Evolutionary conservation across 1,140 invertebrate genomes (phyloP).

Genomic region (Rhynchophorus ferrugineus): DNA sequence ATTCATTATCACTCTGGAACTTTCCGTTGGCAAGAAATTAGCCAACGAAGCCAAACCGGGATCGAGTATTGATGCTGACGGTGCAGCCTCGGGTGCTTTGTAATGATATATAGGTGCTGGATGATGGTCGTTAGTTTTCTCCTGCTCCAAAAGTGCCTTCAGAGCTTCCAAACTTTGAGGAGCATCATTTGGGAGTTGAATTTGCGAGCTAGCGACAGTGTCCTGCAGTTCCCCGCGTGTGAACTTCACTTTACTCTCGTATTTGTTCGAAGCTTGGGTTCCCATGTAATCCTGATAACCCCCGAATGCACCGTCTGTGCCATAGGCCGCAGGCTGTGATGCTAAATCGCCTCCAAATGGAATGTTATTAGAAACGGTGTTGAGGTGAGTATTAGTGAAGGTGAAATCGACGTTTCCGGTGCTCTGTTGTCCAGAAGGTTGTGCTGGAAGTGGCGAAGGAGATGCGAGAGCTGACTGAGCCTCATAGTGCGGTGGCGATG

Average conservation of each 20-base stretch:
- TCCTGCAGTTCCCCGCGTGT: slow-evolving; percentile 17
- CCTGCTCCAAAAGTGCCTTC: not conserved
- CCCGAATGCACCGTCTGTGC: too few relatives aligned
- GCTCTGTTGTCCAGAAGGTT: slow-evolving; percentile 1
- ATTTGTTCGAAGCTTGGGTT: slow-evolving; percentile 4
- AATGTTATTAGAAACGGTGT: not conserved
- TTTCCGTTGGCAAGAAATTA: not conserved
- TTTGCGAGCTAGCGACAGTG: slow-evolving; percentile 11
- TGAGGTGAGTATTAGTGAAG: not conserved
- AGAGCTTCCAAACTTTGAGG: slow-evolving; percentile 12
- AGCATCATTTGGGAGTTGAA: slow-evolving; percentile 9
- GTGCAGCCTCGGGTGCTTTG: too few relatives aligned
- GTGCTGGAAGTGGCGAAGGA: not conserved
- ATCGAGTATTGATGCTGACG: not conserved
- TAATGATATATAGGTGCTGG: not conserved
- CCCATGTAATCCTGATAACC: slow-evolving; percentile 13
- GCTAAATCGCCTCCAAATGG: slow-evolving; percentile 11
- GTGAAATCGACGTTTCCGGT: not conserved
- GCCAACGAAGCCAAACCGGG: not conserved
- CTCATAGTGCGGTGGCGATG: slow-evolving; percentile 6
- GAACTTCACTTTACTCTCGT: slow-evolving; percentile 13
- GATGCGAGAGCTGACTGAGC: not conserved
- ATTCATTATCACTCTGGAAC: not conserved
- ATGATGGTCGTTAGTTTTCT: not conserved
- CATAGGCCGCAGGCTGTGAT: slow-evolving; percentile 3